Evolutionary conservation across 1,140 invertebrate genomes (phyloP), one percentile per base, ranked within the genome.

Genomic region (Brachionus calyciflorus): DNA sequence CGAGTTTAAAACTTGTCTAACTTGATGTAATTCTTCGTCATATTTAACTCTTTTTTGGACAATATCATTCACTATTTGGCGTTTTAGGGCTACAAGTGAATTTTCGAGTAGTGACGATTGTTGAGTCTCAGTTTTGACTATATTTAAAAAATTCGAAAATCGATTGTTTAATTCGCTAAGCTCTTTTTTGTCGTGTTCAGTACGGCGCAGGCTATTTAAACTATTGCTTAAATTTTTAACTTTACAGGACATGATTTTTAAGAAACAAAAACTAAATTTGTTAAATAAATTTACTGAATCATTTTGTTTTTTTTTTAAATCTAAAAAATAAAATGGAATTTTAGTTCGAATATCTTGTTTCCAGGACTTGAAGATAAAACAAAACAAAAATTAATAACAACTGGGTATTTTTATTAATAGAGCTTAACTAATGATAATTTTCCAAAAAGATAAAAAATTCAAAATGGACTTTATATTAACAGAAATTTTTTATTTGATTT

Each of bases 111-210:
- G n/a, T n/a, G 41, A n/a, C 7, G 24, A 19, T 44, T 44, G 40
- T 24, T 44, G 24, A 12, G 40, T 37, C 24, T 65, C 60, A 3
- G 60, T 30, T 41, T 44, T 41, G 37, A 65, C 60, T 21, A 65
- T 44, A 28, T 12, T 44, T 0, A 65, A 26, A 65, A 65, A 65
- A 65, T 65, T 65, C 10, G 41, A 37, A 44, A 65, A 65, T 21
- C 60, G 60, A 28, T 24, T 65, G 44, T 65, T 65, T 17, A 65
- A 26, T 19, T 65, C 40, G 37, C 24, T 44, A 12, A 65, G 33
- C 21, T 65, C 19, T 65, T 44, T 41, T 44, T 65, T 44, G 37
- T 65, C 40, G 26, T 4, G 2, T 60, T 60, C 30, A 17, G 55
- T 37, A 17, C 21, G 55, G 1, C 55, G 55, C 30, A 60, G 5